phyloP scores from a whole-genome alignment of 2,113 vertebrate species.

The Oxygymnocypris stewartii region DNA sequence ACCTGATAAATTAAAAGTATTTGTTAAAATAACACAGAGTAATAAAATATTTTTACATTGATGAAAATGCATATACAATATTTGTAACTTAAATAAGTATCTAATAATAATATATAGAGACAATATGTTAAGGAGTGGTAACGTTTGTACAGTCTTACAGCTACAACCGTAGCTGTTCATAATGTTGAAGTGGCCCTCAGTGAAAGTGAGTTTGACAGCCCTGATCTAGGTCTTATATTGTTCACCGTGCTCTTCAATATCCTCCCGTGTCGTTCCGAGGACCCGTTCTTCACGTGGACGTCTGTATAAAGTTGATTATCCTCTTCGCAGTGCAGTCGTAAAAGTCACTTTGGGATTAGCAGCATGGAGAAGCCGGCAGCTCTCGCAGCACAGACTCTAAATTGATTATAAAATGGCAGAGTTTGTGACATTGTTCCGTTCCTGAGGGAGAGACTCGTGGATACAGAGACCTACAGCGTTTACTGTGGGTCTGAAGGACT shows the following conservation, averaged over 20 bases:
- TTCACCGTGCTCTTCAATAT: neutral
- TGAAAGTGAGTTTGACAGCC: too few relatives aligned
- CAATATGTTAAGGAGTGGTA: too few relatives aligned
- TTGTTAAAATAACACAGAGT: too few relatives aligned
- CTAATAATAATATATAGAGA: too few relatives aligned
- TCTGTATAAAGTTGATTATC: slow-evolving; percentile 67
- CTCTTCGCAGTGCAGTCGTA: slow-evolving; percentile 66
- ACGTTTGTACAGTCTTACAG: too few relatives aligned
- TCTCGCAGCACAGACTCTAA: slow-evolving; percentile 64
- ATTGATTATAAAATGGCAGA: slow-evolving; percentile 69
- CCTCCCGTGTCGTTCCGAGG: slow-evolving; percentile 51
- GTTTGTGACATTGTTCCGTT: slow-evolving; percentile 42
- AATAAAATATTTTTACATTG: too few relatives aligned
- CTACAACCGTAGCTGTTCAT: too few relatives aligned
- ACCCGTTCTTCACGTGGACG: neutral
- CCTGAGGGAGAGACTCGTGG: slow-evolving; percentile 21
- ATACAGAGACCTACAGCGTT: slow-evolving; percentile 3
- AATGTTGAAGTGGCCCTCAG: too few relatives aligned
- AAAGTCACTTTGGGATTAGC: slow-evolving; percentile 74
- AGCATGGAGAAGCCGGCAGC: slow-evolving; percentile 52
- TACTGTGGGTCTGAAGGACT: slow-evolving; percentile 27
- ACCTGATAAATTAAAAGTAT: too few relatives aligned
- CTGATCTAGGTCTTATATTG: neutral
- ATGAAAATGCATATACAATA: too few relatives aligned
- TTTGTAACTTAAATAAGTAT: too few relatives aligned